Evolutionary conservation across 2,888 invertebrate species (phyloP), one percentile per base, ranked within the genome.

Genomic region (Scaptomyza reducta): DNA sequence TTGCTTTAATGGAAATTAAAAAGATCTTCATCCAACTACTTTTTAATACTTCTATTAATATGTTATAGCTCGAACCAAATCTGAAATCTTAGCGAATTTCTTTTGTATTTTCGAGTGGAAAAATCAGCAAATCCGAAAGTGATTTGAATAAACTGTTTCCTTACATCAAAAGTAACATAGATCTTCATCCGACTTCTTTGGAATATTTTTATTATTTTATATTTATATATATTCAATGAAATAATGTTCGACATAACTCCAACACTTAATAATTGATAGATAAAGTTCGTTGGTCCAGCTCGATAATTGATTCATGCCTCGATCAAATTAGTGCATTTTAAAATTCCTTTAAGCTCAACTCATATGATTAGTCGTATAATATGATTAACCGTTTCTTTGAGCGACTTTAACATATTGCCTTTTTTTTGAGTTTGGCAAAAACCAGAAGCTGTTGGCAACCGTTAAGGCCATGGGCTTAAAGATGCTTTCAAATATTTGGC

Each of bases 401-500:
- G n/a, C 16, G 6, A 10, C 29, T 31, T 31, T 45, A 3, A 35
- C 16, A n/a, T 55, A 27, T 50, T 25, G 6, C 14, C 33, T 25
- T 35, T 18, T 35, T 18, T 25, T 33, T 2, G 9, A 11, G 31
- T 4, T 11, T 31, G 14, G 9, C 33, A 50, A 40, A 49, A 42
- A 44, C 50, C 64, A 35, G 62, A 42, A 62, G 62, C 62, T 42
- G 49, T 58, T 41, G 16, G 54, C 18, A 41, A 22, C 40, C 10
- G 61, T 33, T 29, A 22, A 22, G 41, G 47, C 41, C 58, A 55
- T 49, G 13, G 33, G 55, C 45, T 22, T 50, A 42, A 51, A 51
- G 14, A 18, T 16, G 64, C 49, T 33, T 25, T 29, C 2, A 65
- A 65, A 65, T 71, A 67, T 68, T 76, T 64, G 74, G 65, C 83